These are phyloP conservation scores for Ceyx melanurus DNA, from an alignment of 2,113 vertebrate genomes.

Conservation along the genomic window DNA sequence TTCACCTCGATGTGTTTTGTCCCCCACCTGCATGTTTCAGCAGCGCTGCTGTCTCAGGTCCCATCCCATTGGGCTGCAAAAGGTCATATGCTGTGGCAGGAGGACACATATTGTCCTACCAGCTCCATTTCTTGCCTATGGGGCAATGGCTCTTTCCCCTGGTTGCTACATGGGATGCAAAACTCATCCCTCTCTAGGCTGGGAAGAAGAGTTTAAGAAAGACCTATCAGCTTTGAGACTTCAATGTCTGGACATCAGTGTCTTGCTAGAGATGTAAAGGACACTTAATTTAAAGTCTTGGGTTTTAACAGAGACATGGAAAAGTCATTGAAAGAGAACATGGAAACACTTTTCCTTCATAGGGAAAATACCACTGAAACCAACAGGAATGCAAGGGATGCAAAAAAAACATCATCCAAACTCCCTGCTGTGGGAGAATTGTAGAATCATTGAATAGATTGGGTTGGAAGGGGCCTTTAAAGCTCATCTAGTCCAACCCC, in stretches of 20 bases:
- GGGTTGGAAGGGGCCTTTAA: background rate
- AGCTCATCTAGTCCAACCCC: background rate
- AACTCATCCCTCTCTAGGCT: background rate
- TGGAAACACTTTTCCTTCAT: background rate
- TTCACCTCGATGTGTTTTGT: background rate
- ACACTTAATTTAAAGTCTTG: slow-evolving; percentile 20
- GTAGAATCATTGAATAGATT: background rate
- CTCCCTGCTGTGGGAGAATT: background rate
- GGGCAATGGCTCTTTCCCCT: background rate
- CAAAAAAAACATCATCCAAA: background rate
- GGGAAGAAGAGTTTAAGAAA: background rate
- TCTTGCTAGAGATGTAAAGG: background rate
- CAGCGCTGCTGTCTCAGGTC: background rate
- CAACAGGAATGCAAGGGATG: background rate
- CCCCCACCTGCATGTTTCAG: background rate
- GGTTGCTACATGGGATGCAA: background rate
- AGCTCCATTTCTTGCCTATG: background rate
- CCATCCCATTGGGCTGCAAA: accelerated
- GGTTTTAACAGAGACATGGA: background rate
- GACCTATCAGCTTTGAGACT: background rate
- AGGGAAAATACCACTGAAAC: background rate
- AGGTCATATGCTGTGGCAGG: background rate
- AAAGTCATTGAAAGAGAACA: background rate
- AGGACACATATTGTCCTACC: background rate
- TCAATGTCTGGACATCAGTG: background rate